Conservation (phyloP, 2,113 vertebrate genomes). For the Heliornis fulica region DNA sequence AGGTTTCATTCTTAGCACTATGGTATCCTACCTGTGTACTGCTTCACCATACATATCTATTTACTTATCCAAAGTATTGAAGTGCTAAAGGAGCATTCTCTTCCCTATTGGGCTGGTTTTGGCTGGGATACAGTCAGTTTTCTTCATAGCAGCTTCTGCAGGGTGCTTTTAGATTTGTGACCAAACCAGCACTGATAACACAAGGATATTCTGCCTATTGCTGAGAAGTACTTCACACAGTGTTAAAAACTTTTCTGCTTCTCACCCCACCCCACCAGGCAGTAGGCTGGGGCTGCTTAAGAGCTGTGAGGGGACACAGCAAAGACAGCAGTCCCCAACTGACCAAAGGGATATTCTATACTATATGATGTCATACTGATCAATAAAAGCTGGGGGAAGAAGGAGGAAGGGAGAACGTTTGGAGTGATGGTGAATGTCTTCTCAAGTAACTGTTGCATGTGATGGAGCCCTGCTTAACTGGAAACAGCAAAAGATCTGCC, state of each 20-base stretch:
- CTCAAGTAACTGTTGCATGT: fast-evolving
- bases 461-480: not conserved
- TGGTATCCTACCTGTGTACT: fast-evolving
- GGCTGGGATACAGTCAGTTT: not conserved
- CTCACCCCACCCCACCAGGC: fast-evolving
- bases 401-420: fast-evolving
- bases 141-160: not conserved
- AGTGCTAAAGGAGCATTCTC: not conserved
- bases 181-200: not conserved
- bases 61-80: not conserved
- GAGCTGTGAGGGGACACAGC: not conserved
- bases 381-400: not conserved
- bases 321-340: not conserved
- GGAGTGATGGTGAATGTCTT: not conserved
- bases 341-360: not conserved
- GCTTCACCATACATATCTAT: not conserved
- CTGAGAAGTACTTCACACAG: not conserved
- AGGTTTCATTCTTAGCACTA: not conserved
- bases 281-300: not conserved
- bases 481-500: not conserved
- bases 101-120: not conserved
- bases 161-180: not conserved
- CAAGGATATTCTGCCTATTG: not conserved
- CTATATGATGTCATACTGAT: not conserved
- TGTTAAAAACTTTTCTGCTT: not conserved